Evolutionary conservation across 2,888 invertebrate species (phyloP).

Genomic region (Theretra japonica): DNA sequence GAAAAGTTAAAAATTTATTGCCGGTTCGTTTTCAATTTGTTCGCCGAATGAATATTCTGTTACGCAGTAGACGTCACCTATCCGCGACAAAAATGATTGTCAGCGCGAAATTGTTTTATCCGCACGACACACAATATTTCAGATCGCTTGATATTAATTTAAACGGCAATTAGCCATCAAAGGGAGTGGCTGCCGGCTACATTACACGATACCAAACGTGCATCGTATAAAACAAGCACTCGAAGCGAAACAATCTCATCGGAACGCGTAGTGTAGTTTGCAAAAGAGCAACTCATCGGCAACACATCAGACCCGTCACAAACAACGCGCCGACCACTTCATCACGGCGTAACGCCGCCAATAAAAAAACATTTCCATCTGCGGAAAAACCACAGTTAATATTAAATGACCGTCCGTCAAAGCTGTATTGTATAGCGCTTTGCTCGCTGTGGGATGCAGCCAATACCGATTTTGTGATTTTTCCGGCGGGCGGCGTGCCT

Average conservation of each 20-base stretch:
- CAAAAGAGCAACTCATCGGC: constrained; percentile 76
- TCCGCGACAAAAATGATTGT: constrained; percentile 57
- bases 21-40: constrained; percentile 72
- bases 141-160: constrained; percentile 21
- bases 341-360: constrained; percentile 77
- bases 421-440: constrained; percentile 79
- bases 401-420: constrained; percentile 84
- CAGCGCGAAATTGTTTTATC: constrained; percentile 47
- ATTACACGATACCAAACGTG: constrained; percentile 37
- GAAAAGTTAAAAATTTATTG: constrained; percentile 80
- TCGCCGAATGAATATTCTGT: constrained; percentile 55
- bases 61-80: constrained; percentile 40
- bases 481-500: constrained; percentile 53
- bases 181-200: constrained; percentile 34
- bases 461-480: constrained; percentile 83
- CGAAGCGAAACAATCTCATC: constrained; percentile 66
- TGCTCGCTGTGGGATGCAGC: constrained; percentile 73
- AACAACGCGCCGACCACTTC: constrained; percentile 80
- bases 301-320: constrained; percentile 79
- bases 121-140: constrained; percentile 8
- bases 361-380: constrained; percentile 84
- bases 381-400: constrained; percentile 84
- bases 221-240: constrained; percentile 57
- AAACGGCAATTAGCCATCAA: constrained; percentile 25
- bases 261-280: constrained; percentile 65